Evolutionary conservation across 2,113 vertebrate genomes (phyloP).

Genomic region (Rhinolophus sinicus): DNA sequence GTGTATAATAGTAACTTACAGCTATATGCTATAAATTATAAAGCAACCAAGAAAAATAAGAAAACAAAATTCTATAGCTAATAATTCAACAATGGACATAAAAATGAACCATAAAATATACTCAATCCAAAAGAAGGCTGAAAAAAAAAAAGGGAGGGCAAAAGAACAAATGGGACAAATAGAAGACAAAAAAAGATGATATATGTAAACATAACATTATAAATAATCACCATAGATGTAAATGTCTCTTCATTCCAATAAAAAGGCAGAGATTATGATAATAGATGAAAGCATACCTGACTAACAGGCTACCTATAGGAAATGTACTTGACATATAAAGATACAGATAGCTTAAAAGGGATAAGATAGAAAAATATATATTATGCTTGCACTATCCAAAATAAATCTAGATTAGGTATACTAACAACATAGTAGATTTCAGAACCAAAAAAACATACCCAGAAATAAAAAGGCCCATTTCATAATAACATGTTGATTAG

Average conservation of each 20-base stretch:
- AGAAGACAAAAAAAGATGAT: neutral
- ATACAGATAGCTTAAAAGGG: neutral
- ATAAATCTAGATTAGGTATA: neutral
- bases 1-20: neutral
- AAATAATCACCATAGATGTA: neutral
- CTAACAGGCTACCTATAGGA: neutral
- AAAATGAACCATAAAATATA: neutral
- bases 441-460: neutral
- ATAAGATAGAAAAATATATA: neutral
- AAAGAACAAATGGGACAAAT: neutral
- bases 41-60: neutral
- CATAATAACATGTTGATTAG: neutral
- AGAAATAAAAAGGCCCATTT: neutral
- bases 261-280: neutral
- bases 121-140: neutral
- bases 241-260: neutral
- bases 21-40: neutral
- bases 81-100: neutral
- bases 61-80: neutral
- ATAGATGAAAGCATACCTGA: neutral
- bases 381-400: neutral
- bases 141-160: neutral
- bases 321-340: neutral
- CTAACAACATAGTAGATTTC: neutral
- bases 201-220: neutral